These are phyloP conservation scores for Xanthia icteritia DNA, from an alignment of 2,888 invertebrate species.

Conservation along the genomic window DNA sequence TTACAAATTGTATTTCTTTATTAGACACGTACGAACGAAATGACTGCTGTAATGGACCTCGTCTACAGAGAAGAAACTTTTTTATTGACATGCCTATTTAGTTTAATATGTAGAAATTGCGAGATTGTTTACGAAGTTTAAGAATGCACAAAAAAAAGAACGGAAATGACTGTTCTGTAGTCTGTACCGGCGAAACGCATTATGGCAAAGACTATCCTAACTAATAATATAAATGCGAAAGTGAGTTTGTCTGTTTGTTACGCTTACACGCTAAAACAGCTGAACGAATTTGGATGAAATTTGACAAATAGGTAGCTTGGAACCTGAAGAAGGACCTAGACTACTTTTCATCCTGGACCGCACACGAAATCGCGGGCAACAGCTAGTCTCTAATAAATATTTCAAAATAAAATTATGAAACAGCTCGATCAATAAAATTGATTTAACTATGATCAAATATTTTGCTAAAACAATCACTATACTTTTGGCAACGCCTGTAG, in stretches of 20 bases:
- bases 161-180: not conserved
- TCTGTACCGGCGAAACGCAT: not conserved
- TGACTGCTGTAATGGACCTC: conserved; percentile 68
- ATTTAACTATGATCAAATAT: not conserved
- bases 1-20: conserved; percentile 72
- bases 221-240: too few species aligned
- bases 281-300: too few species aligned
- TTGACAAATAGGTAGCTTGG: too few species aligned
- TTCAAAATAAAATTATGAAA: not conserved
- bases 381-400: too few species aligned
- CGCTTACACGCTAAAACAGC: too few species aligned
- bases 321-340: too few species aligned
- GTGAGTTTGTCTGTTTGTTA: too few species aligned
- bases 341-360: too few species aligned
- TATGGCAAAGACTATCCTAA: not conserved
- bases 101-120: conserved; percentile 69
- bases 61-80: conserved; percentile 62
- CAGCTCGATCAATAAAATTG: not conserved
- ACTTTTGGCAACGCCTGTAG: not conserved
- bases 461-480: not conserved
- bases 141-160: conserved; percentile 20
- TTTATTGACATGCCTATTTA: conserved; percentile 68
- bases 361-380: too few species aligned
- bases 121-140: conserved; percentile 47
- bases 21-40: conserved; percentile 77